Conservation (phyloP, 2,888 invertebrate species). For the Synergus japonicus region DNA sequence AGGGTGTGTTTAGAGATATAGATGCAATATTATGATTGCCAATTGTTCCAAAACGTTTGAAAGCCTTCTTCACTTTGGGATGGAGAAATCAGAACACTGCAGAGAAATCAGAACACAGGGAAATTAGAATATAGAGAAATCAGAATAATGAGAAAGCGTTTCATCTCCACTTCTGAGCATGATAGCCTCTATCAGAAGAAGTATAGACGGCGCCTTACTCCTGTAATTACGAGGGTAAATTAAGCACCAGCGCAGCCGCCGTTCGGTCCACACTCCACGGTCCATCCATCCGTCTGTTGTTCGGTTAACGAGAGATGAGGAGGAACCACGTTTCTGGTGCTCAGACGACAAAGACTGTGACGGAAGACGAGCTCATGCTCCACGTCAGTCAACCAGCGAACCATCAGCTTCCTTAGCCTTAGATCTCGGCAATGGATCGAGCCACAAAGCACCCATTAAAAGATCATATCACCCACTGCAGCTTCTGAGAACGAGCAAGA, state of each 20-base stretch:
- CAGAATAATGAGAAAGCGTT: conserved; percentile 22
- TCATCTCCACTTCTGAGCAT: neutral
- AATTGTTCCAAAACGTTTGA: neutral
- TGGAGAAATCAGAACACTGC: neutral
- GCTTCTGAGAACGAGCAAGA: conserved; percentile 64
- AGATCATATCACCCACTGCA: conserved; percentile 75
- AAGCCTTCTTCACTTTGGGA: neutral
- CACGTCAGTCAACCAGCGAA: conserved; percentile 59
- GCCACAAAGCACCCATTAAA: conserved; percentile 77
- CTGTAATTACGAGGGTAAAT: conserved; percentile 78
- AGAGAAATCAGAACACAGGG: too few species aligned
- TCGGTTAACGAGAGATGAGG: conserved; percentile 66
- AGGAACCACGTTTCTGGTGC: conserved; percentile 64
- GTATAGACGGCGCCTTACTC: conserved; percentile 57
- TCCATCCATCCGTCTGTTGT: conserved; percentile 65
- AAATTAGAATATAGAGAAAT: neutral
- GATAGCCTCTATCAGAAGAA: conserved; percentile 49
- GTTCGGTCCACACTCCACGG: conserved; percentile 67
- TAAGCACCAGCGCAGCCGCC: conserved; percentile 78
- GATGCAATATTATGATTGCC: neutral
- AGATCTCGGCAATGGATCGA: conserved; percentile 75
- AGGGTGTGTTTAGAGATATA: neutral
- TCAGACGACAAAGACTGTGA: conserved; percentile 67
- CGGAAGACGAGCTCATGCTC: conserved; percentile 50
- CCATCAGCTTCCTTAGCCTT: conserved; percentile 66